Evolutionary conservation across 2,113 vertebrate genomes (phyloP).

Genomic region (Murina feae): DNA sequence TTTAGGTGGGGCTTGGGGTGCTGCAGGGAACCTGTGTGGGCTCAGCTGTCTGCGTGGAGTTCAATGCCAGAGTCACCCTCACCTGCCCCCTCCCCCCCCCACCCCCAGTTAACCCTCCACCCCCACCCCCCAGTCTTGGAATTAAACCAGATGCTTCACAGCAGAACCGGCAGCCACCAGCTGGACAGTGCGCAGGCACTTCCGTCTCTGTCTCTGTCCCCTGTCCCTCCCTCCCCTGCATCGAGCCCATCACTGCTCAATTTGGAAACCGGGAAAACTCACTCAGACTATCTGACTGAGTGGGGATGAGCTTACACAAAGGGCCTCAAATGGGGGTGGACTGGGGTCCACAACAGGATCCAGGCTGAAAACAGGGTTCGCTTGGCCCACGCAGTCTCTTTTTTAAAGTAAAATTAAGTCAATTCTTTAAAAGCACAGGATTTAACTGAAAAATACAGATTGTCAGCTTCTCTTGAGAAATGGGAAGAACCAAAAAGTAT

Average conservation of each 20-base stretch:
- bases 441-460: not conserved
- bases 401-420: not conserved
- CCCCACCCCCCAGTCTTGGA: not conserved
- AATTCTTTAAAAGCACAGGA: not conserved
- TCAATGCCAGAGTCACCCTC: not conserved
- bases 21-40: not conserved
- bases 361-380: not conserved
- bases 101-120: too few relatives aligned
- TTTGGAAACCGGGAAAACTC: not conserved
- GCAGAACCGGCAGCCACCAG: not conserved
- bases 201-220: not conserved
- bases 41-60: not conserved
- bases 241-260: not conserved
- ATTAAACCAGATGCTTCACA: not conserved
- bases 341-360: not conserved
- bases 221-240: not conserved
- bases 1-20: not conserved
- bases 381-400: not conserved
- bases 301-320: too few relatives aligned
- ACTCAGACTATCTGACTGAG: too few relatives aligned
- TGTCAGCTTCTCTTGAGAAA: not conserved
- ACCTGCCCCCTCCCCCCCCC: accelerated
- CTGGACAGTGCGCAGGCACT: not conserved
- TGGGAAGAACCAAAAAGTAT: not conserved
- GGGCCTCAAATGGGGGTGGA: not conserved